Conservation (phyloP, 2,888 invertebrate genomes). For the Zygaena filipendulae region DNA sequence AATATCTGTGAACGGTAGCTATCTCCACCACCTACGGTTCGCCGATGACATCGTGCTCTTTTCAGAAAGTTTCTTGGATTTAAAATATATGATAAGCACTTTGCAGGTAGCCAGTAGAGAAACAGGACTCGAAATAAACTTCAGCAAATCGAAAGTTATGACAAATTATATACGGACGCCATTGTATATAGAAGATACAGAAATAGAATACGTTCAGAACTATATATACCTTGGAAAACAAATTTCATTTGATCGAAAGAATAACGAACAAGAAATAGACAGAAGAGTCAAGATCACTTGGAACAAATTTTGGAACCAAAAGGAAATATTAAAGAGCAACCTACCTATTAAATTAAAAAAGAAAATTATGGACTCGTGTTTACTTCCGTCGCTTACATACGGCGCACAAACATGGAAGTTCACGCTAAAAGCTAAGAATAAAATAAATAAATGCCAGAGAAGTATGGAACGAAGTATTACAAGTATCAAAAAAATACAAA, state of each 20-base stretch:
- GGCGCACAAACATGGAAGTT: conserved; percentile 14
- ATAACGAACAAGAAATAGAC: conserved; percentile 13
- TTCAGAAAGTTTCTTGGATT: conserved; percentile 9
- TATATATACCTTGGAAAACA: conserved; percentile 15
- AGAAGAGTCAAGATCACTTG: conserved; percentile 14
- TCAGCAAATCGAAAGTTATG: conserved; percentile 12
- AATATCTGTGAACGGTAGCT: conserved; percentile 8
- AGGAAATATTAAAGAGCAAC: conserved; percentile 16
- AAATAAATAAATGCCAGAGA: conserved; percentile 7
- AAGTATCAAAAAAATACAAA: conserved; percentile 3
- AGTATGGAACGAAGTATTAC: conserved; percentile 8
- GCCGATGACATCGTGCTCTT: conserved; percentile 13
- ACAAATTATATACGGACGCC: conserved; percentile 11
- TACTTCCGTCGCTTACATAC: conserved; percentile 16
- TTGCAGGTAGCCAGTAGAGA: conserved; percentile 9
- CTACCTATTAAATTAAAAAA: conserved; percentile 14
- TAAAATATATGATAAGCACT: conserved; percentile 10
- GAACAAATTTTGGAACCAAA: conserved; percentile 17
- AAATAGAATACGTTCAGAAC: conserved; percentile 6
- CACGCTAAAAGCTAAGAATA: conserved; percentile 6
- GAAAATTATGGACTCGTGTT: conserved; percentile 13
- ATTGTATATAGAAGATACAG: too few relatives aligned
- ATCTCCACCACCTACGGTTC: conserved; percentile 10
- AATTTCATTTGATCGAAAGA: conserved; percentile 11
- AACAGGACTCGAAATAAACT: conserved; percentile 13